Percentiles rank a stretch among this genome's conserved stretches.
Evolutionary conservation across 53 echinoderm and acorn worm species (phyloP).

Genomic region (Stichopus horrens): DNA sequence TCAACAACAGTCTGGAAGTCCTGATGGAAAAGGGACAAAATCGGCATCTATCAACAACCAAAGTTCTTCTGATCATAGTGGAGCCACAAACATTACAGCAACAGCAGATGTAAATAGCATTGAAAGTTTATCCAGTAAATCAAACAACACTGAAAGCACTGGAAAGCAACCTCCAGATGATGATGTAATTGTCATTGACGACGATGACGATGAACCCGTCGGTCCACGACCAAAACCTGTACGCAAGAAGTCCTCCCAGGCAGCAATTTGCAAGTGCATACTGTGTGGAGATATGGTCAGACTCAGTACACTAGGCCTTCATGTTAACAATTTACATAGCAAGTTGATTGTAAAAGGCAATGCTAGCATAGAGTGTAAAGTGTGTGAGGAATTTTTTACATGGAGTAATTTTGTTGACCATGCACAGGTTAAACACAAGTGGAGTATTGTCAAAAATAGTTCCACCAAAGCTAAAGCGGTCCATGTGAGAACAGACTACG

Average conservation of each 20-base stretch:
- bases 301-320: conserved; percentile 35
- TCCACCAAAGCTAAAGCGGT: conserved; percentile 11
- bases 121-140: background rate
- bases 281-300: conserved; percentile 46
- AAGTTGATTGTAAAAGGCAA: conserved; percentile 48
- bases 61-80: no score
- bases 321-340: conserved; percentile 40
- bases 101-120: no score
- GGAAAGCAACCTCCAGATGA: conserved; percentile 6
- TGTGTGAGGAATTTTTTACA: conserved; percentile 19
- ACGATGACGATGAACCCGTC: conserved; percentile 33
- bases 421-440: conserved; percentile 40
- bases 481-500: background rate
- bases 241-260: conserved; percentile 33
- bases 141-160: background rate
- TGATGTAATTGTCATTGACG: conserved; percentile 41
- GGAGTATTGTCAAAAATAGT: conserved; percentile 47
- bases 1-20: no score
- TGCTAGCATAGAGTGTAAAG: conserved; percentile 45
- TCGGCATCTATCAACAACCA: no score
- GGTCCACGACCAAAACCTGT: conserved; percentile 10
- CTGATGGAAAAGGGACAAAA: no score
- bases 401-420: conserved; percentile 50
- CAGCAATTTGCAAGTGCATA: conserved; percentile 41
- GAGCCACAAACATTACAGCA: no score